Conservation (phyloP, 2,888 invertebrate species). For the Cyaniris semiargus region DNA sequence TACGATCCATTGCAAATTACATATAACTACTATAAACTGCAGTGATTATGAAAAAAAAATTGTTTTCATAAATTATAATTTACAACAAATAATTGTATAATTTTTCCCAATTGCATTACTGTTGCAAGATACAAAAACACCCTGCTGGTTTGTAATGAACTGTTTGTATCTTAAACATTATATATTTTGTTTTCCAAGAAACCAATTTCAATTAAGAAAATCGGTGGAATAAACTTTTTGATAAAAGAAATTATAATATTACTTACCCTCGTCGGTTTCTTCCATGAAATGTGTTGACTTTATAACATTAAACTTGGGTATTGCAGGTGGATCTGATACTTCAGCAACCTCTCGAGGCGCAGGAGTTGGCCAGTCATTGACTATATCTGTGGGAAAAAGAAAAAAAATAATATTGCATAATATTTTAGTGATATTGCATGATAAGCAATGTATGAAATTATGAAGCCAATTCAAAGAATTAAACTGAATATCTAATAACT, state of each 20-base stretch:
- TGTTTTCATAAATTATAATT: no score
- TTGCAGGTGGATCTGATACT: conserved; percentile 35
- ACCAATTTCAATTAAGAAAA: neutral
- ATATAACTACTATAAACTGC: no score
- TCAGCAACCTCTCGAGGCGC: conserved; percentile 25
- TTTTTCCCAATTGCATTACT: no score
- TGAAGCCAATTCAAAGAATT: no score
- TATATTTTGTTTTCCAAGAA: no score
- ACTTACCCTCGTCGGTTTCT: conserved; percentile 52
- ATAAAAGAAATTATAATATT: neutral
- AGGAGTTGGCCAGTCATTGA: neutral
- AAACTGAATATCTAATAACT: neutral
- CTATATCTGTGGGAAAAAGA: conserved; percentile 23
- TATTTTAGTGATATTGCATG: neutral
- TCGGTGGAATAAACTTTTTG: neutral
- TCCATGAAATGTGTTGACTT: conserved; percentile 59
- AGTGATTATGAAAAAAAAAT: no score
- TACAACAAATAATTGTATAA: no score
- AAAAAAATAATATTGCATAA: neutral
- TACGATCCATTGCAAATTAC: no score
- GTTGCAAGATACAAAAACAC: no score
- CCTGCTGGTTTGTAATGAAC: no score
- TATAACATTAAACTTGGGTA: conserved; percentile 55
- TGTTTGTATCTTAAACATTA: no score
- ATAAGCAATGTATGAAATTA: neutral